phyloP scores from a whole-genome alignment of 2,888 invertebrate genomes.

The Drosophila borborema region DNA sequence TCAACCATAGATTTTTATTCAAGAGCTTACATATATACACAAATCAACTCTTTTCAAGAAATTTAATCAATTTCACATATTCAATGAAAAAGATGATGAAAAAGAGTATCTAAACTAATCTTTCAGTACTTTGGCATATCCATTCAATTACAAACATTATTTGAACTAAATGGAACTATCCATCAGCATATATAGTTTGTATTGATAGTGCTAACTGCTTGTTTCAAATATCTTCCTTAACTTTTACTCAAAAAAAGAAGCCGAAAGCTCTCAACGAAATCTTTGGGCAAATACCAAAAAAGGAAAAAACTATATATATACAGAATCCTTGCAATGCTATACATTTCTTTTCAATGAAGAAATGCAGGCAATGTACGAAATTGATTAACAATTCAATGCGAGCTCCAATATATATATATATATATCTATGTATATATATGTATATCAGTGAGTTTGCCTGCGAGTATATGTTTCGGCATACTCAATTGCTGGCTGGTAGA shows the following conservation, averaged over 20 bases:
- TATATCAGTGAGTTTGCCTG: not conserved
- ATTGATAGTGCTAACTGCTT: not conserved
- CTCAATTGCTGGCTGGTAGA: conserved; percentile 2
- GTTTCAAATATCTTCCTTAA: not conserved
- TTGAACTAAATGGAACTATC: no score
- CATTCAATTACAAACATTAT: no score
- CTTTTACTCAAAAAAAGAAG: not conserved
- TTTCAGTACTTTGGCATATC: no score
- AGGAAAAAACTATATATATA: not conserved
- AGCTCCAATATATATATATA: not conserved
- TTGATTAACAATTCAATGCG: conserved; percentile 15
- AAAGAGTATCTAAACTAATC: no score
- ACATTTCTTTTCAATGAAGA: not conserved
- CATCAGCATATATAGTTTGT: not conserved
- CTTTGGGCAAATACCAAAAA: not conserved
- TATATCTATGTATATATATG: not conserved
- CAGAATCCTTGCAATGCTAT: conserved; percentile 1
- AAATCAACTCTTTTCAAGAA: no score
- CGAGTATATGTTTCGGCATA: conserved; percentile 7
- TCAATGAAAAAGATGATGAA: no score
- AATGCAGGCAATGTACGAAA: conserved; percentile 17
- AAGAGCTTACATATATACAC: no score
- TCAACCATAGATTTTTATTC: no score
- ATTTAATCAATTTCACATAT: no score
- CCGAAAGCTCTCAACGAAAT: not conserved